These are phyloP conservation scores for Apis dorsata DNA, from an alignment of 1,140 invertebrate genomes.

Conservation along the genomic window DNA sequence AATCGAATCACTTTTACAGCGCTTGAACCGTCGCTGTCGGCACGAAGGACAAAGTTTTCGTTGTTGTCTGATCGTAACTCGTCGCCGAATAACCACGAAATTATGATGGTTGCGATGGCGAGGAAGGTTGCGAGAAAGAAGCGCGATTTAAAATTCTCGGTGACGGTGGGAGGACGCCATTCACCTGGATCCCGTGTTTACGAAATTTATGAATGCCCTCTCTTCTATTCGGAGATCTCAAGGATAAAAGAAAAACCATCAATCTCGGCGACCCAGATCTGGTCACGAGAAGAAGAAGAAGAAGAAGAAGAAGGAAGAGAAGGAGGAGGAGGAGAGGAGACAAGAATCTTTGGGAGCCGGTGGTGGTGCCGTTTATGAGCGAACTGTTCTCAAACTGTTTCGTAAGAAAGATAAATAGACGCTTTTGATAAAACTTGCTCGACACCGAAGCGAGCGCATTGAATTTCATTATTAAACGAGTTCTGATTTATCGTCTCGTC, in stretches of 20 bases:
- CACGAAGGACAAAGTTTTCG: slow-evolving; percentile 10
- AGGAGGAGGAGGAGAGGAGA: slow-evolving; percentile 13
- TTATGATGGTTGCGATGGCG: neutral
- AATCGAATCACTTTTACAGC: slow-evolving; percentile 58
- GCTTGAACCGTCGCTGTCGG: slow-evolving; percentile 35
- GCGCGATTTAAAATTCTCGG: slow-evolving; percentile 1
- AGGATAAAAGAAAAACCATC: slow-evolving; percentile 58
- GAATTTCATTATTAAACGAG: slow-evolving; percentile 62
- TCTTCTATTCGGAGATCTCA: slow-evolving; percentile 48
- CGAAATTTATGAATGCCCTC: slow-evolving; percentile 58
- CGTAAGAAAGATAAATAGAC: slow-evolving; percentile 66
- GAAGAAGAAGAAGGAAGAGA: no score
- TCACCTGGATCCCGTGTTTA: slow-evolving; percentile 50
- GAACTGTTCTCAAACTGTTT: slow-evolving; percentile 65
- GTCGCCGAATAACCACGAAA: no score
- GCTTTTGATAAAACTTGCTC: slow-evolving; percentile 59
- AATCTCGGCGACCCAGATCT: slow-evolving; percentile 59
- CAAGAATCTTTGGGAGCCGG: slow-evolving; percentile 35
- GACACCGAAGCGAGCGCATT: slow-evolving; percentile 37
- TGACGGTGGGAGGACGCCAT: neutral
- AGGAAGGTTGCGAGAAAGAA: neutral
- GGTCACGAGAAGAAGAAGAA: neutral
- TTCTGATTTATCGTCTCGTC: slow-evolving; percentile 54
- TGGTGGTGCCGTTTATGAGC: slow-evolving; percentile 59
- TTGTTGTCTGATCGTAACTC: neutral